phyloP scores from a whole-genome alignment of 2,797 vertebrate species.

The Bradypodion ventrale region DNA sequence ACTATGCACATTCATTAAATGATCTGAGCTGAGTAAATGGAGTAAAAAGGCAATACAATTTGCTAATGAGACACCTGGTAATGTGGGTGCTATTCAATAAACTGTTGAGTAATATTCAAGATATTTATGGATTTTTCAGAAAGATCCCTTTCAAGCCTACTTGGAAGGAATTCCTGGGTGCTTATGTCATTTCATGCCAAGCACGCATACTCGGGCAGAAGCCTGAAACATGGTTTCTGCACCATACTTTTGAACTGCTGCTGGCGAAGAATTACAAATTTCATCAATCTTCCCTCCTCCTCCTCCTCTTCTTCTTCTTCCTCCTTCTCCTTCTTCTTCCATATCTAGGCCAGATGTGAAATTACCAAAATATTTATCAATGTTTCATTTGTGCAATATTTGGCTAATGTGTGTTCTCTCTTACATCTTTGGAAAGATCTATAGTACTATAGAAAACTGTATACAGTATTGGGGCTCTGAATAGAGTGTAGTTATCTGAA shows the following conservation, averaged over 20 bases:
- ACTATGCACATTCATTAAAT: not conserved
- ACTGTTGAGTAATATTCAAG: not conserved
- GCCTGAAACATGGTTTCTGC: not conserved
- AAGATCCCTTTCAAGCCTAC: too few species aligned
- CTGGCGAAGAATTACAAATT: not conserved
- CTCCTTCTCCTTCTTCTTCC: too few species aligned
- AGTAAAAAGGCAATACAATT: constrained; percentile 4
- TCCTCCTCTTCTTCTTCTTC: too few species aligned
- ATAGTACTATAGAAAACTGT: not conserved
- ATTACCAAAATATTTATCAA: not conserved
- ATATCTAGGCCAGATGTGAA: too few species aligned
- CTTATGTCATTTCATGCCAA: not conserved
- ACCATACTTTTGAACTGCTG: not conserved
- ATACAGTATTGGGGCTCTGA: not conserved
- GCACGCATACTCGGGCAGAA: not conserved
- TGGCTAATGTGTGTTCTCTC: not conserved
- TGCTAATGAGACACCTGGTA: not conserved
- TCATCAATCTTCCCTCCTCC: too few species aligned
- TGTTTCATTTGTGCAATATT: not conserved
- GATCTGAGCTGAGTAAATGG: not conserved
- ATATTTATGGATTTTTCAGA: not conserved
- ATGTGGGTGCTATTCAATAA: not conserved
- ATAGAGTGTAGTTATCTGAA: not conserved
- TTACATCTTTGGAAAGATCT: not conserved
- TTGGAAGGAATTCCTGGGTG: not conserved